Evolutionary conservation across 2,797 vertebrate species (phyloP).

Genomic region (Danio kyathit): DNA sequence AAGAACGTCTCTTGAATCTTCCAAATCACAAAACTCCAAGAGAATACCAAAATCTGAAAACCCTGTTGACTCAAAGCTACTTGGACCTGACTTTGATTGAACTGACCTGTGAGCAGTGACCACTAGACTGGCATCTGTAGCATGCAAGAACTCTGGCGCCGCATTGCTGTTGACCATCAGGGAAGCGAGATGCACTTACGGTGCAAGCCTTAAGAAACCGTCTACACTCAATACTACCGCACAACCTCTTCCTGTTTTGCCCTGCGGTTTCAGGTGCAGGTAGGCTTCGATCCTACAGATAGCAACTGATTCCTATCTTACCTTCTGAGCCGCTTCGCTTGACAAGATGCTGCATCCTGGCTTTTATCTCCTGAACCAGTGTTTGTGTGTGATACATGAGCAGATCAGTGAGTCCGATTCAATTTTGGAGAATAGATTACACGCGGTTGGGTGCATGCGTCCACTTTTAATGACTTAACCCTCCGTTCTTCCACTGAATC

Average conservation of each 20-base stretch:
- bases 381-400: conserved; percentile 69
- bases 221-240: conserved; percentile 63
- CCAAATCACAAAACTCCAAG: not conserved
- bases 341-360: conserved; percentile 66
- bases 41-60: conserved; percentile 8
- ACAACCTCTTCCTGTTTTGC: conserved; percentile 44
- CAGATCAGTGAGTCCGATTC: conserved; percentile 56
- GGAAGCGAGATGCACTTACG: conserved; percentile 74
- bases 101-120: conserved; percentile 21
- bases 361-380: conserved; percentile 65
- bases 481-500: conserved; percentile 12
- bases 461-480: conserved; percentile 46
- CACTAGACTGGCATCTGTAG: conserved; percentile 24
- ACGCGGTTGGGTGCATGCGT: conserved; percentile 76
- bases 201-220: conserved; percentile 80
- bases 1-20: not conserved
- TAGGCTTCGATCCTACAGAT: conserved; percentile 30
- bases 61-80: not conserved
- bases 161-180: conserved; percentile 74
- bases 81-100: not conserved
- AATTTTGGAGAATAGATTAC: conserved; percentile 56
- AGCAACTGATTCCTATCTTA: conserved; percentile 42
- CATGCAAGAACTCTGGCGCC: conserved; percentile 67
- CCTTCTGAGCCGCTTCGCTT: conserved; percentile 68
- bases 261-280: conserved; percentile 14